Evolutionary conservation across 2,888 invertebrate species (phyloP).

Genomic region (Sisyra nigra): DNA sequence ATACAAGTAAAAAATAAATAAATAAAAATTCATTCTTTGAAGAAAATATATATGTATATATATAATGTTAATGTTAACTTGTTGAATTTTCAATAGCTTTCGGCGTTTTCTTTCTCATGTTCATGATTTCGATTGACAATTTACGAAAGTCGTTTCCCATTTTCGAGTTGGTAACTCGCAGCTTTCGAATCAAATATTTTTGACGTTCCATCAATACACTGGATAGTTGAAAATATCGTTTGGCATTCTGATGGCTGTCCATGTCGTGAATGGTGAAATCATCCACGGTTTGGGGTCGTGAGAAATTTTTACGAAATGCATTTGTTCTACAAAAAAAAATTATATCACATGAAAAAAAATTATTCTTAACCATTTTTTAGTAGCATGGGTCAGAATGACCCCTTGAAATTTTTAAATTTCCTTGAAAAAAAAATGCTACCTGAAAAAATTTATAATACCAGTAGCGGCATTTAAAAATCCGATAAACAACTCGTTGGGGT

Average conservation of each 20-base stretch:
- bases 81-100: neutral
- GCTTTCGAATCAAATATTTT: neutral
- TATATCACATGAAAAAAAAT: neutral
- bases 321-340: neutral
- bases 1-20: too few species aligned
- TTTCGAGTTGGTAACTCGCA: neutral
- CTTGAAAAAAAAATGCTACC: too few species aligned
- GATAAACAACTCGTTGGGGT: too few species aligned
- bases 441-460: too few species aligned
- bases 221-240: constrained; percentile 2
- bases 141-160: neutral
- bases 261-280: neutral
- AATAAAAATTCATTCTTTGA: too few species aligned
- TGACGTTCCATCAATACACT: constrained; percentile 1
- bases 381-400: too few species aligned
- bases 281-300: neutral
- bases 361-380: too few species aligned
- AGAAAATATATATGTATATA: too few species aligned
- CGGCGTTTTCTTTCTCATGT: neutral
- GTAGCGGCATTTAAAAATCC: too few species aligned
- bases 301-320: neutral
- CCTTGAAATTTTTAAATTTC: too few species aligned
- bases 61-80: too few species aligned
- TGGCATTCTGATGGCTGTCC: neutral
- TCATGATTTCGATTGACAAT: constrained; percentile 1